Evolutionary conservation across 2,797 vertebrate species (phyloP).

Genomic region (Acrocephalus scirpaceus): DNA sequence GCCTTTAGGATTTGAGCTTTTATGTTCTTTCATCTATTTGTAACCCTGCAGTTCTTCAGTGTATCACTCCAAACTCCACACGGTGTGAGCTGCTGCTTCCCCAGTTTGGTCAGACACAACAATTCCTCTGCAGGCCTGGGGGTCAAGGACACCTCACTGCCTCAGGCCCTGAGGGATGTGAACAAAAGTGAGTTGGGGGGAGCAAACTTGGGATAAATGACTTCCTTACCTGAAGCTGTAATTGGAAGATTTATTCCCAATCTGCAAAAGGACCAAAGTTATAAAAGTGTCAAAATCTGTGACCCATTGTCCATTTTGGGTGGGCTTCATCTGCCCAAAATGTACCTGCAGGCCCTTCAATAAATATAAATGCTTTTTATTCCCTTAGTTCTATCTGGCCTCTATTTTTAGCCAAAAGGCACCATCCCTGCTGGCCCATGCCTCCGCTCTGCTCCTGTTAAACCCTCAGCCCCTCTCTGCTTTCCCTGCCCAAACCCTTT

Average conservation of each 20-base stretch:
- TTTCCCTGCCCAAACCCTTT: neutral
- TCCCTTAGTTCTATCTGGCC: neutral
- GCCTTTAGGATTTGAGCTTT: accelerated
- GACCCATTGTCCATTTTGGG: neutral
- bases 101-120: neutral
- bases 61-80: accelerated
- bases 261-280: neutral
- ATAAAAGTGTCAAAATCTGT: neutral
- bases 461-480: neutral
- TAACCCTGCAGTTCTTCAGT: neutral
- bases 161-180: neutral
- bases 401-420: neutral
- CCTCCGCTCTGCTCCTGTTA: neutral
- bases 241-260: neutral
- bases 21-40: neutral
- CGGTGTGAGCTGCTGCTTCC: neutral
- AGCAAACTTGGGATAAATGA: neutral
- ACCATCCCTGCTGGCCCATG: neutral
- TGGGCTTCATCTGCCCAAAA: neutral
- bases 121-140: neutral
- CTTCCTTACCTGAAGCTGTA: neutral
- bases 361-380: neutral
- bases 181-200: neutral
- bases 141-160: neutral
- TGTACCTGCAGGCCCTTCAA: neutral